Base-by-base conservation (phyloP, 2,888 invertebrate genomes). In the Cheilosia pagana region DNA sequence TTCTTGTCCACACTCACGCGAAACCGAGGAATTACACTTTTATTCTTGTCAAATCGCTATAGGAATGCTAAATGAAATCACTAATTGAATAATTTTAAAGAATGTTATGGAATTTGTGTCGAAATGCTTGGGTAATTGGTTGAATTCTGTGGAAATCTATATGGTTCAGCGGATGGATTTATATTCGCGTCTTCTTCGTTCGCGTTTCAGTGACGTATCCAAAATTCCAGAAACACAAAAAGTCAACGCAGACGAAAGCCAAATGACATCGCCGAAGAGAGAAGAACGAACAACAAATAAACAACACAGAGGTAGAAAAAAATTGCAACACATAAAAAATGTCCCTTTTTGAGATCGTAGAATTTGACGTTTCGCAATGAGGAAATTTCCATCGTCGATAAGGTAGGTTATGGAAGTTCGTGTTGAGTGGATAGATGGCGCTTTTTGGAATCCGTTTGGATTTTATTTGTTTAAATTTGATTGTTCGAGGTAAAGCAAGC, bases 191-290 rank as follows among this genome's bases (percentile, higher is more conserved):
- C 62, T 68, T 67, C 62, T 63, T 67, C 25, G 31, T 50, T 72
- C 16, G 41, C 50, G 57, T 60, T 60, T 43, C 57, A 78, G 48
- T 82, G 78, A 82, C 82, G 82, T 82, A 78, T 74, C 62, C 60
- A 68, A 78, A 72, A 83, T 78, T 83, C 63, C 72, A 68, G 10
- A 31, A 74, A 79, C 65, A 35, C 57, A 35, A 76, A 65, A 31
- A 71, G 35, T 76, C 35, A 67, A 72, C 65, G 28, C 70, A 65
- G 62, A 77, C 41, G 55, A 83, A 78, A 60, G 21, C 50, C 41
- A 52, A 60, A n/a, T 76, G 67, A 76, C 59, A 68, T 59, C 50
- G 65, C 57, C 28, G 50, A 50, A 50, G 50, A 21, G 10, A 10
- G n/a, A 50, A 5, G 59, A 77, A 68, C 62, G n/a, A 78, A 83